Evolutionary conservation across 2,797 vertebrate species (phyloP).

Genomic region (Poeciliopsis infans): DNA sequence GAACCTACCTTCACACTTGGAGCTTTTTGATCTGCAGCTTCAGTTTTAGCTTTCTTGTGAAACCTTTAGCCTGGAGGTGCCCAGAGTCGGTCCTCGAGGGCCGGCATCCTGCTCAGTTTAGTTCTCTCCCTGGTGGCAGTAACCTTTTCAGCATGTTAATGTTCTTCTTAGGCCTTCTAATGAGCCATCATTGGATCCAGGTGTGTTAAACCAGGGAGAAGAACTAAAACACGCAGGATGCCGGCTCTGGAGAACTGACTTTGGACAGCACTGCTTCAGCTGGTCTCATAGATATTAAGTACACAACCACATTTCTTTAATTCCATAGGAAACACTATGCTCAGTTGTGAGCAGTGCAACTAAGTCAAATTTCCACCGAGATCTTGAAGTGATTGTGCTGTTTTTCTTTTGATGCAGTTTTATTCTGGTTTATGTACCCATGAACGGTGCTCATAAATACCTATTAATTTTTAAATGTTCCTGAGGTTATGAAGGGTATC

Average conservation of each 20-base stretch:
- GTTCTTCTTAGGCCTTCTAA: no score
- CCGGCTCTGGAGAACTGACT: no score
- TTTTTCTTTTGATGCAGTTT: not conserved
- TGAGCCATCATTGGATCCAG: no score
- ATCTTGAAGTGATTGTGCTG: not conserved
- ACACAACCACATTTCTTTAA: not conserved
- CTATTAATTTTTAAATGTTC: constrained; percentile 10
- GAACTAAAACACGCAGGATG: no score
- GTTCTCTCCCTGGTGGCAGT: no score
- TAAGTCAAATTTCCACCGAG: not conserved
- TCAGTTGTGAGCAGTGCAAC: not conserved
- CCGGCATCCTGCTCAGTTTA: no score
- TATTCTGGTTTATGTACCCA: no score
- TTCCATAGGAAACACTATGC: not conserved
- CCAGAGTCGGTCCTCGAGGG: no score
- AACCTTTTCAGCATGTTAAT: no score
- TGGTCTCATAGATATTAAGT: not conserved
- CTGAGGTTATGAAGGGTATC: constrained; percentile 24
- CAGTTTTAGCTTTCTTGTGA: not conserved
- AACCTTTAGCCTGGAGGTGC: not conserved
- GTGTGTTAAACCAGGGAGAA: no score
- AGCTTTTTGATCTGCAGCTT: not conserved
- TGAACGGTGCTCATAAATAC: not conserved
- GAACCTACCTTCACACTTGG: not conserved
- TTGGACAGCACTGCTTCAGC: not conserved